These are phyloP conservation scores for Crocidura indochinensis DNA, from an alignment of 2,797 vertebrate genomes.

Conservation along the genomic window DNA sequence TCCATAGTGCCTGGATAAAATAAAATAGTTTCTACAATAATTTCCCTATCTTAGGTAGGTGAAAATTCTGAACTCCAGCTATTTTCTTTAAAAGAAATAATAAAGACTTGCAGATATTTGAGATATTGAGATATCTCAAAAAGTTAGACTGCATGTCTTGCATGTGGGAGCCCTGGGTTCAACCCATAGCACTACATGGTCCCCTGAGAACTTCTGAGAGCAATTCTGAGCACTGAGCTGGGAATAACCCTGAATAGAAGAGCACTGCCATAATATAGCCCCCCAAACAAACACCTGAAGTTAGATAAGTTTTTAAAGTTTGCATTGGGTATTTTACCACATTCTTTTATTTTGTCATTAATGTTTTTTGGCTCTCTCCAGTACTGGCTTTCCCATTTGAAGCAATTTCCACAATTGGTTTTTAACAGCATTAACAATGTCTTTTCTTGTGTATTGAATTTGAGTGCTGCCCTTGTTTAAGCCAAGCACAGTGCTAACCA, in stretches of 20 bases:
- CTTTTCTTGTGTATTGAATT: slow-evolving; percentile 19
- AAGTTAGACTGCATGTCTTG: too few relatives aligned
- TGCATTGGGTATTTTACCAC: too few relatives aligned
- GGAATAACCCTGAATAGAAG: too few relatives aligned
- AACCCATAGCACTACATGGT: too few relatives aligned
- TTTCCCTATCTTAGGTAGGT: slow-evolving; percentile 21
- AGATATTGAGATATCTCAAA: too few relatives aligned
- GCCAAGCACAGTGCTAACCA: slow-evolving; percentile 11
- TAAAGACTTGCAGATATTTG: not conserved
- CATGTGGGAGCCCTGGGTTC: too few relatives aligned
- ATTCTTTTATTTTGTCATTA: too few relatives aligned
- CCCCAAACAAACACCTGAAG: too few relatives aligned
- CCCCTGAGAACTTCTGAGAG: too few relatives aligned
- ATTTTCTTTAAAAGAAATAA: not conserved
- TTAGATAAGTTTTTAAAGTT: too few relatives aligned
- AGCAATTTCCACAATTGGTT: not conserved
- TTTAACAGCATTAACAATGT: not conserved
- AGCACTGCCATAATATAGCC: too few relatives aligned
- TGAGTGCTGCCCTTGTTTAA: slow-evolving; percentile 38
- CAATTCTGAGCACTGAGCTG: too few relatives aligned
- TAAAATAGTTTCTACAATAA: slow-evolving; percentile 6
- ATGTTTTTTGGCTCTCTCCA: not conserved
- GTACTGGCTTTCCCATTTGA: not conserved
- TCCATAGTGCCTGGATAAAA: not conserved
- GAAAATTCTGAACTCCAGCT: slow-evolving; percentile 29